Evolutionary conservation across 2,113 vertebrate species (phyloP), one percentile per base, ranked within the genome.

Genomic region (Myrmecophaga tridactyla): DNA sequence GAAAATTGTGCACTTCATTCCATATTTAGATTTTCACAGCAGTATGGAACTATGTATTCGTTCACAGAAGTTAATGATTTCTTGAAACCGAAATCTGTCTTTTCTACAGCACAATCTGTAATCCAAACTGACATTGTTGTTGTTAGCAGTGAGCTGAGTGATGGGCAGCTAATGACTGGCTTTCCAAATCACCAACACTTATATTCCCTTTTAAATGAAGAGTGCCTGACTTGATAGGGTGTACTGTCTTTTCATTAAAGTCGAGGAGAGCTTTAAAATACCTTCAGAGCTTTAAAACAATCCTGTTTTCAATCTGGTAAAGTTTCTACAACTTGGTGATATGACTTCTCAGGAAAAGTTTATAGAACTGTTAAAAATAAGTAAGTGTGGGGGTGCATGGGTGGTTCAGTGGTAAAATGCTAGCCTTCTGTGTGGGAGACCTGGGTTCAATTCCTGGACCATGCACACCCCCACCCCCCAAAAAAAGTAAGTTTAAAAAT

Each of bases 191-290:
- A 75, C 78, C 65, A 90, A 65, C 60, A 89, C 80, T 95, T 36
- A 94, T 96, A 92, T 67, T 83, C 82, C 92, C 27, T 89, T 97
- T 89, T 15, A 96, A n/a, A 93, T 92, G 91, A 94, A 96, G 87
- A 36, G 0, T 96, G 93, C 25, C 86, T 83, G 65, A 29, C 41
- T 67, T 76, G 92, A 84, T 41, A 6, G 12, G 1, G 0, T 83
- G 53, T 62, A 43, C 36, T 86, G 73, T 23, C 90, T 85, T 92
- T 95, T 88, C 73, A 11, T 80, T 94, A 93, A 46, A 0, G 1
- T 43, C 75, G 69, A 94, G 70, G 73, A 81, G 48, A 94, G 51
- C 4, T 96, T 96, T 92, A 34, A 43, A 95, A 97, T 82, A 96
- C 46, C 27, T 51, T 72, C 41, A 53, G 86, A 73, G 27, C n/a